Conservation (phyloP, 2,888 invertebrate genomes). For the Polydrusus cervinus region DNA sequence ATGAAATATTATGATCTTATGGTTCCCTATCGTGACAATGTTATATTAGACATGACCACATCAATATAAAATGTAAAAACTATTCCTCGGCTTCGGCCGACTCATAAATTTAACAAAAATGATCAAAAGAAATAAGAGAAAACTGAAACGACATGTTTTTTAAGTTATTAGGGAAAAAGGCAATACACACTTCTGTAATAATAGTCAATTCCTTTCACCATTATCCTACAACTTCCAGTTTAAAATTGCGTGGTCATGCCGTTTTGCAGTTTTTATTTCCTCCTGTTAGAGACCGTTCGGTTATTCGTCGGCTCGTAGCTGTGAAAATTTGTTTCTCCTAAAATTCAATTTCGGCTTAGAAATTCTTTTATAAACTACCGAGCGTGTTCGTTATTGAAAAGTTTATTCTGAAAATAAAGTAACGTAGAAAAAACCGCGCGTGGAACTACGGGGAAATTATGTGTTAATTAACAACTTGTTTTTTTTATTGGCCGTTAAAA, state of each 20-base stretch:
- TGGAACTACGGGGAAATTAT: not conserved
- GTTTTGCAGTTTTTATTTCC: constrained; percentile 30
- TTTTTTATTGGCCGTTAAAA: not conserved
- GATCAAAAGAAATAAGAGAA: too few species aligned
- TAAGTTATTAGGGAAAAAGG: too few species aligned
- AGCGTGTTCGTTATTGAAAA: constrained; percentile 46
- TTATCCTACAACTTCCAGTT: constrained; percentile 14
- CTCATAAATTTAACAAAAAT: too few species aligned
- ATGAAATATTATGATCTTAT: too few species aligned
- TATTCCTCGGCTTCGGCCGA: too few species aligned
- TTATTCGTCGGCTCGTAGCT: constrained; percentile 40
- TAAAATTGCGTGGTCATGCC: constrained; percentile 34
- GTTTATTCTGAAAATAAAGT: constrained; percentile 45
- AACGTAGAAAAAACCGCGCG: constrained; percentile 29
- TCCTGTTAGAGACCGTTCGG: constrained; percentile 20
- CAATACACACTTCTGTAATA: not conserved
- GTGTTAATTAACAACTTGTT: not conserved
- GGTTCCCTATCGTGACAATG: too few species aligned
- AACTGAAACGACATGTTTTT: too few species aligned
- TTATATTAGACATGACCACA: too few species aligned
- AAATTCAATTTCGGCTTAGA: constrained; percentile 49
- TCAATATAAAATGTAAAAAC: too few species aligned
- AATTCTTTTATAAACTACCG: constrained; percentile 48
- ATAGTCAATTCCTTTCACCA: constrained; percentile 12
- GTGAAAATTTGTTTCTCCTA: constrained; percentile 46